Evolutionary conservation across 2,888 invertebrate species (phyloP), one percentile per base, ranked within the genome.

Genomic region (Andrena trimmerana): DNA sequence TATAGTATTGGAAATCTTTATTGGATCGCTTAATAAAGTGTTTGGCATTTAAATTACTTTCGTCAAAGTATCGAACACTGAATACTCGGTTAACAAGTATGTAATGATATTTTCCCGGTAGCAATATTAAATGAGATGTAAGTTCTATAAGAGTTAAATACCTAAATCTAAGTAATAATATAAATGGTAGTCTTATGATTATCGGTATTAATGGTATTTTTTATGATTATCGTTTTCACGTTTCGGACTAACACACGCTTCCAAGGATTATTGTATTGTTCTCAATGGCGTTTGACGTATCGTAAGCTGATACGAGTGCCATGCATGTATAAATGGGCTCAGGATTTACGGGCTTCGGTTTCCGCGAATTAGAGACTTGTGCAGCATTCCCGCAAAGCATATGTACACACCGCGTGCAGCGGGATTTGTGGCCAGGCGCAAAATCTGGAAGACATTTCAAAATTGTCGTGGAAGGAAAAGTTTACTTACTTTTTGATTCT

Each of bases 321-420:
- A 29, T 16, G 27, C 59, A 60, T 29, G 31, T 8, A 31, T 0
- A n/a, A 57, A 20, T 7, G 8, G 33, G 8, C 8, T 16, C 27
- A 60, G 60, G 60, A 60, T 33, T 60, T 31, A 60, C 60, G n/a
- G 60, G 31, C 8, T 27, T 4, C 31, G 60, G 31, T 60, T 60
- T 33, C 31, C 60, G 8, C 31, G n/a, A 60, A 60, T 60, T 60
- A 31, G 60, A 27, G 7, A 27, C 60, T 60, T 31, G 60, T 60
- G 60, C n/a, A n/a, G 31, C n/a, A 31, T 31, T 31, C 33, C 60
- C n/a, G 31, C 31, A 33, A 31, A 33, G 8, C 31, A 8, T 33
- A 33, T 16, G 29, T 27, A 7, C 31, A 60, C n/a, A n/a, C 8
- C n/a, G n/a, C 60, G 31, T 33, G 60, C 20, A 31, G 33, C 7